Percentiles rank a stretch among this genome's conserved stretches.
Evolutionary conservation across 2,888 invertebrate genomes (phyloP).

Genomic region (Ligdia adustata): DNA sequence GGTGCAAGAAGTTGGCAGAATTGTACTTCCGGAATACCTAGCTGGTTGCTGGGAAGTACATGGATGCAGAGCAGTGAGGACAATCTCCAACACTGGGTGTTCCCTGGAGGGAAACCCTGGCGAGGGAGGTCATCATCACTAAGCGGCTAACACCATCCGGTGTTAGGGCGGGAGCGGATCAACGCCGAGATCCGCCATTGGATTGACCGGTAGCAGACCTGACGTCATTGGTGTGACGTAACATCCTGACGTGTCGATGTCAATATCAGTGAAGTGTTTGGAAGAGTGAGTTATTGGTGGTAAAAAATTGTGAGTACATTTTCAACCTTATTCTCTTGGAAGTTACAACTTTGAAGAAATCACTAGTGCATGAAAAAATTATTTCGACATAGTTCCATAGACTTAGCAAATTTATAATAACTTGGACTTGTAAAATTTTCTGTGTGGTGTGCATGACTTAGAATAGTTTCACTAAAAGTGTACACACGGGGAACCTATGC

Average conservation of each 20-base stretch:
- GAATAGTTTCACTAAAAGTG: background rate
- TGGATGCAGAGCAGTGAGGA: background rate
- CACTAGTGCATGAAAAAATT: background rate
- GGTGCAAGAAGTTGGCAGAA: background rate
- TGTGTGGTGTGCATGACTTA: background rate
- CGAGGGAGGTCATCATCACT: background rate
- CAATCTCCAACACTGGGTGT: background rate
- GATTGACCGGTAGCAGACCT: too few relatives aligned
- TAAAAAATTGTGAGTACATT: background rate
- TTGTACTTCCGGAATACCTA: background rate
- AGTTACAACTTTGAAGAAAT: background rate
- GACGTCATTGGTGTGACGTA: too few relatives aligned
- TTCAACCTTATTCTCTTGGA: background rate
- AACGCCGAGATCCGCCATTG: too few relatives aligned
- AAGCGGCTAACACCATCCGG: background rate
- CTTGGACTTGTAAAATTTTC: background rate
- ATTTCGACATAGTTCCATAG: background rate
- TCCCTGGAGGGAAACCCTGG: background rate
- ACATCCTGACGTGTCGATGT: background rate
- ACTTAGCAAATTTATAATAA: background rate
- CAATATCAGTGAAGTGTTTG: background rate
- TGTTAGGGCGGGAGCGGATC: background rate
- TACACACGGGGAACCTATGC: constrained; percentile 3
- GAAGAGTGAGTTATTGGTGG: background rate
- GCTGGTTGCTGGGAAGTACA: background rate